Conservation (phyloP, 2,797 vertebrate genomes). For the Garrulus glandarius region DNA sequence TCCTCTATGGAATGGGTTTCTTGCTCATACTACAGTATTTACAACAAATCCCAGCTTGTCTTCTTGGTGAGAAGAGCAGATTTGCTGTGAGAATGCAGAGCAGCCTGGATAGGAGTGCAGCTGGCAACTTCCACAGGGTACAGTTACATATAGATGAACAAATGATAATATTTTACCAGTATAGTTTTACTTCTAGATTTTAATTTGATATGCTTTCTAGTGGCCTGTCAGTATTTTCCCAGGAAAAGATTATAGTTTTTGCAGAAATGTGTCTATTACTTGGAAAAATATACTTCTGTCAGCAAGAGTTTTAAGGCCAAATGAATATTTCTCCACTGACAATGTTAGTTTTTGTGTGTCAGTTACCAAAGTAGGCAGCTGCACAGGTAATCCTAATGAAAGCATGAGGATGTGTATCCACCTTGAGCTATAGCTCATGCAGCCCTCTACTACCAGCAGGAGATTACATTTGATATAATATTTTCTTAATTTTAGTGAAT, state of each 20-base stretch:
- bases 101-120: neutral
- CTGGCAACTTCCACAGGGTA: neutral
- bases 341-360: neutral
- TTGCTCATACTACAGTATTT: neutral
- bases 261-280: neutral
- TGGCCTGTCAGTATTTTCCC: neutral
- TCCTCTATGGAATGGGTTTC: neutral
- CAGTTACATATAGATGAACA: neutral
- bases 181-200: neutral
- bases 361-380: neutral
- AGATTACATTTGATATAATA: neutral
- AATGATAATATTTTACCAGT: neutral
- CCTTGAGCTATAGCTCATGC: neutral
- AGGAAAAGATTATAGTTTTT: slow-evolving; percentile 3
- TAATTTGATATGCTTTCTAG: neutral
- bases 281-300: neutral
- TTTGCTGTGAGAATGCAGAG: neutral
- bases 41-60: neutral
- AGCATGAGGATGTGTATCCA: neutral
- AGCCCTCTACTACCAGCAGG: neutral
- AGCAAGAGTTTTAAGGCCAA: neutral
- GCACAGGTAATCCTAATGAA: neutral
- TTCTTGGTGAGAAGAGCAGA: neutral
- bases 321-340: neutral
- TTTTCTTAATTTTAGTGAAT: neutral